Evolutionary conservation across 2,797 vertebrate species (phyloP), one percentile per base, ranked within the genome.

Genomic region (Myotis findleyi): DNA sequence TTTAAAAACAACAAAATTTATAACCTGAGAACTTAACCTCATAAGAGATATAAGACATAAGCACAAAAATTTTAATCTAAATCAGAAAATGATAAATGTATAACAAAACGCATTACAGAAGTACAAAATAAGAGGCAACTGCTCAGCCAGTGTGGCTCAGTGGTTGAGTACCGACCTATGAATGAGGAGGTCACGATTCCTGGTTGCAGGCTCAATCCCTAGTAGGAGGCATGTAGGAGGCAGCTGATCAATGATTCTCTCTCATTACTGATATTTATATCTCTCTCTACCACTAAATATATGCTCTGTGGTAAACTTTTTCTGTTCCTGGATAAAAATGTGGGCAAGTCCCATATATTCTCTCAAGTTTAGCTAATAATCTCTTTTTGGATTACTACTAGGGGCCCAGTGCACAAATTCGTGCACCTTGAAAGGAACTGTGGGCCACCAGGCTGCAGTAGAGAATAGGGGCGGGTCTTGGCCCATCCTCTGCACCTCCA

Each of bases 11-110:
- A 38, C 6, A 91, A 86, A 62, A 85, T 57, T 1, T 36, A 5
- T 64, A 66, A 64, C 13, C 20, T 85, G 49, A 87, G 69, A 87
- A 94, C 55, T 86, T 10, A 88, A 51, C 80, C 6, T 93, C 49
- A 16, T 73, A 79, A 47, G 41, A 12, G 11, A 72, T 71, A n/a
- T 17, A 87, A 80, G 7, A 66, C 5, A 64, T 44, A 20, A 62
- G 4, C 11, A 73, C 33, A 79, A 57, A 30, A 16, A 3, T 55
- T 95, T 89, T 36, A 38, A 53, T 71, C 23, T 47, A 82, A 73
- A 80, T 77, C 23, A 87, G 13, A 85, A 36, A 69, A 72, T 30
- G 59, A 91, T 91, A 36, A 89, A 92, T 27, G 17, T 80, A 0
- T 73, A 87, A 73, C 17, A 71, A 71, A 30, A 36, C 7, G 79